phyloP scores from a whole-genome alignment of 2,113 vertebrate species.

The Semnopithecus entellus region DNA sequence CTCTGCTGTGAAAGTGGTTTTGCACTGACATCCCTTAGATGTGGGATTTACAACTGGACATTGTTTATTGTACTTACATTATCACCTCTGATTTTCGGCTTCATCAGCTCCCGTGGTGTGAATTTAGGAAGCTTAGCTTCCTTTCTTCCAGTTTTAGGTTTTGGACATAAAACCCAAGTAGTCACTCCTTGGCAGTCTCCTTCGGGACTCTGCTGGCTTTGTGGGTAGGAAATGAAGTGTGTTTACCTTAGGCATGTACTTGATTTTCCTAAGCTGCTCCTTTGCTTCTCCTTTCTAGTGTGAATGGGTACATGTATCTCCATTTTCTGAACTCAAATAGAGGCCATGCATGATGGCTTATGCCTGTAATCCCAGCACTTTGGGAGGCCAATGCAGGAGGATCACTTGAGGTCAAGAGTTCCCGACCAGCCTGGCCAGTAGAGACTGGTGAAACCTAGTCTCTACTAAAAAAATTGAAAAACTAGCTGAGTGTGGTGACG shows the following conservation, averaged over 20 bases:
- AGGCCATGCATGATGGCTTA: not conserved
- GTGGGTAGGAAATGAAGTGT: not conserved
- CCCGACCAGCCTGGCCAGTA: too few species aligned
- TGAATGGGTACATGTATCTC: not conserved
- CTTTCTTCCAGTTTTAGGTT: not conserved
- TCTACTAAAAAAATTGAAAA: too few species aligned
- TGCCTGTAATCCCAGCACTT: too few species aligned
- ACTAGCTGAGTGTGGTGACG: too few species aligned
- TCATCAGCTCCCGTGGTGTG: not conserved
- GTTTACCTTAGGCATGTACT: not conserved
- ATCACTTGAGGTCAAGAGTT: too few species aligned
- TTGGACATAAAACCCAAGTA: not conserved
- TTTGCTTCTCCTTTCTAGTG: not conserved
- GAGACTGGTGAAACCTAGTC: too few species aligned
- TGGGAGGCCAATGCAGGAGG: too few species aligned
- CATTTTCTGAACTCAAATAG: not conserved
- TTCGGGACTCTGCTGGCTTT: not conserved
- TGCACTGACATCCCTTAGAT: not conserved
- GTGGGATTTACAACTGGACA: not conserved
- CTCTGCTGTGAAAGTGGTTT: not conserved
- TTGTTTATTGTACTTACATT: not conserved
- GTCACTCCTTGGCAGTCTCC: not conserved
- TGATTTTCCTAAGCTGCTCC: not conserved
- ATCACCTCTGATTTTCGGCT: constrained; percentile 7
- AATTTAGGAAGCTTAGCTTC: not conserved